Evolutionary conservation across 2,797 vertebrate genomes (phyloP), one percentile per base, ranked within the genome.

Genomic region (Erithacus rubecula): DNA sequence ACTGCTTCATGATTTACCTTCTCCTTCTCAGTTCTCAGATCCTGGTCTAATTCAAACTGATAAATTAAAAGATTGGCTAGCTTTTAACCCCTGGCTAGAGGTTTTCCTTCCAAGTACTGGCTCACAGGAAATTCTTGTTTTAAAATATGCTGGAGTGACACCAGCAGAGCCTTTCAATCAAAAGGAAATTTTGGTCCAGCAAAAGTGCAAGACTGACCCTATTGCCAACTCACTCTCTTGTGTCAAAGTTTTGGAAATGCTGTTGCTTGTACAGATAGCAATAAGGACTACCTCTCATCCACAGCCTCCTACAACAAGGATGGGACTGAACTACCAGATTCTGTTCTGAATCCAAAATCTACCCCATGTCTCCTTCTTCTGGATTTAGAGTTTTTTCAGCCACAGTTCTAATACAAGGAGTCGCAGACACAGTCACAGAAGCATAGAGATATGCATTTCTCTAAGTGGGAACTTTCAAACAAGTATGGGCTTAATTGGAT

Each of bases 61-160:
- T 89, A 93, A 96, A 96, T 96, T 94, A 89, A 32, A 96, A 94
- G 77, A 81, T 21, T 95, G 90, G 86, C 49, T 93, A 89, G 63
- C 83, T 95, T 95, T 87, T 95, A 96, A 93, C 41, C 56, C 52
- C 55, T 68, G 59, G 70, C 39, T 94, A 89, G 81, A 95, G 69
- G 89, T 83, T 96, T 96, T 89, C 92, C 49, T 94, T 75, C n/a
- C 21, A 92, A 86, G 37, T 46, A 32, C 47, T 75, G 65, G 69
- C n/a, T 93, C 81, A 62, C 36, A 74, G 91, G 79, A 86, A 60
- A 71, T 83, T 87, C 78, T 95, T 94, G 32, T 69, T 96, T 94
- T 83, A 87, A 96, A 96, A 90, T 71, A 68, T 24, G 60, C 63
- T 65, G 46, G 62, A 86, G 67, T 76, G 58, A 62, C 77, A 84